These are phyloP conservation scores for Amphipoea lucens DNA, from an alignment of 2,888 invertebrate genomes.

Conservation along the genomic window DNA sequence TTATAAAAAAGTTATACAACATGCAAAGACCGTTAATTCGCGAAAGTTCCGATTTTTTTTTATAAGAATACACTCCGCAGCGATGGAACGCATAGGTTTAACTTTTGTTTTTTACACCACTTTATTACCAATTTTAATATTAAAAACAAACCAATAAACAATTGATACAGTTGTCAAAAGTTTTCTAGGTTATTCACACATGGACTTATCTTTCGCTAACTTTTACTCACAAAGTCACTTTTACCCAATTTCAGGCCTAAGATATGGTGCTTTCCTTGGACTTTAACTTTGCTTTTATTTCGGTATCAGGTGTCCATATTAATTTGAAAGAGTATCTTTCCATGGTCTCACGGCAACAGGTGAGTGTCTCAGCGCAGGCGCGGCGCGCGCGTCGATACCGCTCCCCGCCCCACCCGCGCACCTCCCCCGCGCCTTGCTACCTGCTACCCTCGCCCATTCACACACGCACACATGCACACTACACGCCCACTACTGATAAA, in stretches of 20 bases:
- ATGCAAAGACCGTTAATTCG: neutral
- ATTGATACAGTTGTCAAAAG: conserved; percentile 18
- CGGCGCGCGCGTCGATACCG: conserved; percentile 87
- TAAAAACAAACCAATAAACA: conserved; percentile 12
- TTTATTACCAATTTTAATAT: neutral
- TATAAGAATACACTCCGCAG: neutral
- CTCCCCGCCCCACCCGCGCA: conserved; percentile 74
- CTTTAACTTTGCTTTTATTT: conserved; percentile 83
- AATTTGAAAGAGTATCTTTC: conserved; percentile 89
- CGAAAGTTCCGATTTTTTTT: neutral
- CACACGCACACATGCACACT: conserved; percentile 83
- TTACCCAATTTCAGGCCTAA: conserved; percentile 48
- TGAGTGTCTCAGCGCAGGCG: conserved; percentile 85
- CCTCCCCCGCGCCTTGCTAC: conserved; percentile 70
- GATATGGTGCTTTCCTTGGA: conserved; percentile 63
- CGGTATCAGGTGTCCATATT: conserved; percentile 87
- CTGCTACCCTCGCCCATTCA: conserved; percentile 84
- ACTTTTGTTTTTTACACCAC: neutral
- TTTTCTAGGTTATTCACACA: conserved; percentile 31
- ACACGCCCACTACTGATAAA: conserved; percentile 69
- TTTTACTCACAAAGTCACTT: conserved; percentile 27
- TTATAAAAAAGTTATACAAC: neutral
- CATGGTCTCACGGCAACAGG: conserved; percentile 89
- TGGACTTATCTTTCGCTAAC: conserved; percentile 14
- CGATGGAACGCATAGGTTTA: neutral